Base-by-base conservation (phyloP, 2,113 vertebrate species). In the Anseranas semipalmata region DNA sequence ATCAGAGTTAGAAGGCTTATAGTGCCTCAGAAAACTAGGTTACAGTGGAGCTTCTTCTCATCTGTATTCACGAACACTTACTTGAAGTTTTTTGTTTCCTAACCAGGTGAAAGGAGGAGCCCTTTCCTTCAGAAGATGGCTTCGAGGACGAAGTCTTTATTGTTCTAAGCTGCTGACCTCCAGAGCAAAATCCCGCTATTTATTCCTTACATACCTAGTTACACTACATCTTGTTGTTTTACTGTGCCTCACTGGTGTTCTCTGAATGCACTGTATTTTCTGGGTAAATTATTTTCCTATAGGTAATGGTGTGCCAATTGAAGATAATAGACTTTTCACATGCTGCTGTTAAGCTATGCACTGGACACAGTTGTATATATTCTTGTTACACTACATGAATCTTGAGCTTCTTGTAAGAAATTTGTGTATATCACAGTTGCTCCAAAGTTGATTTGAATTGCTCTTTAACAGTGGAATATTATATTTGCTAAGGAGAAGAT, bases 111-210 rank as follows among this genome's bases (percentile, higher is more conserved):
- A 98, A 96, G 98, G 98, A 39, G 98, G 98, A 67, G 94, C 98
- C 71, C 97, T 98, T 76, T 97, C 97, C 35, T 96, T 98, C 50
- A 97, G 97, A 9, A 98, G 98, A 22, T 99, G 99, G 99, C 90
- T 99, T 71, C 97, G 98, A 7, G 98, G 99, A 8, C 90, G 99
- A 89, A 99, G 99, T 87, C 97, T 99, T 48, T 99, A 98, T 97
- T 99, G 98, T 95, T 98, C 99, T 65, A 98, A 98, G 94, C 96
- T 99, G 96, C 95, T 99, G 97, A 98, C 98, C 1, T 97, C 98
- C 53, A 97, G 98, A 65, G 97, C 98, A 22, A 98, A 99, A 85
- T 98, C 99, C 24, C 98, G 99, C 45, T 98, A 98, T 92, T 80
- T 99, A 22, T 99, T 99, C 97, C 97, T 99, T 91, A 96, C 94